Percentiles rank a stretch among this genome's conserved stretches.
Evolutionary conservation across 2,113 vertebrate genomes (phyloP).

Genomic region (Lates calcarifer): DNA sequence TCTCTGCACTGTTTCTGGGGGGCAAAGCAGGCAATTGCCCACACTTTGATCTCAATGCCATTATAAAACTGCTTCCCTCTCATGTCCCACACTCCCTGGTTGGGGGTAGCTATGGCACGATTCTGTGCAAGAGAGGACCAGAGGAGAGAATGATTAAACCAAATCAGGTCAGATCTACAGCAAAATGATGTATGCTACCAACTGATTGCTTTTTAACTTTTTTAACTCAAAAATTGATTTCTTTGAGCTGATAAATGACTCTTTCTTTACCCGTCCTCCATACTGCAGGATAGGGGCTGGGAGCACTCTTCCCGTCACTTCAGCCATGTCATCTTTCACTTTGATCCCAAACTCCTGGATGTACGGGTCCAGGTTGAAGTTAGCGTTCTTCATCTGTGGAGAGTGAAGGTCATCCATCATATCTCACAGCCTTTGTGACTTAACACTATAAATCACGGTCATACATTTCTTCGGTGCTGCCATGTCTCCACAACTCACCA

Average conservation of each 20-base stretch:
- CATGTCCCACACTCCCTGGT: conserved; percentile 99
- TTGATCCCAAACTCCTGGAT: conserved; percentile 99
- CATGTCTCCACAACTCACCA: conserved; percentile 88
- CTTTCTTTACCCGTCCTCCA: conserved; percentile 91
- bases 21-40: conserved; percentile 99
- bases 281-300: conserved; percentile 98
- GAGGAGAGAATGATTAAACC: conserved; percentile 5
- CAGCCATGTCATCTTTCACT: conserved; percentile 99
- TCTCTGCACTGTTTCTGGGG: conserved; percentile 99
- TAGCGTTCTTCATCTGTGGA: conserved; percentile 98
- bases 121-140: conserved; percentile 86
- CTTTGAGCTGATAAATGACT: not conserved
- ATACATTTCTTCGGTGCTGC: not conserved
- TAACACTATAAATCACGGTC: not conserved
- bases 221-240: not conserved
- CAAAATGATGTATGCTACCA: not conserved
- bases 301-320: conserved; percentile 96
- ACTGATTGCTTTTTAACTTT: not conserved
- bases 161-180: conserved; percentile 20
- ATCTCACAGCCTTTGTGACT: not conserved
- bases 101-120: conserved; percentile 97
- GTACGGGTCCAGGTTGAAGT: conserved; percentile 98
- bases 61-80: conserved; percentile 99
- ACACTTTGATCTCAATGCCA: conserved; percentile 99
- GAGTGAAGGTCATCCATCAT: conserved; percentile 1